Evolutionary conservation across 2,797 vertebrate species (phyloP), one percentile per base, ranked within the genome.

Genomic region (Botia almorhae): DNA sequence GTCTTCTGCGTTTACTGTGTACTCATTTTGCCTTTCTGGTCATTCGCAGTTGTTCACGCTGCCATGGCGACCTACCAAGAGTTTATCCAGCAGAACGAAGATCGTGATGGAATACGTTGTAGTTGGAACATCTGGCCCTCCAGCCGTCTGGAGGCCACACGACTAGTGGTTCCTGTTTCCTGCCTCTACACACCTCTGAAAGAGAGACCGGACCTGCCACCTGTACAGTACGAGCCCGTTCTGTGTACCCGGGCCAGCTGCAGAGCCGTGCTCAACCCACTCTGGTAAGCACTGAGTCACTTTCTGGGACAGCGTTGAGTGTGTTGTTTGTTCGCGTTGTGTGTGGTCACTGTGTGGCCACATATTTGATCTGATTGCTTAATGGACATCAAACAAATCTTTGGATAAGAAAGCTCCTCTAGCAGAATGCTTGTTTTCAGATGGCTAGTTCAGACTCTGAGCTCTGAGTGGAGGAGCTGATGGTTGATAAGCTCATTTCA

Each of bases 61-160:
- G 85, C 74, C 73, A 98, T 98, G 97, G 89, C 96, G 0, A 98
- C 96, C 0, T 99, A 96, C 87, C 92, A 96, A 92, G 98, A 99
- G 90, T 99, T 99, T 88, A 99, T 99, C 90, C 98, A 98, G 88
- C 97, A 98, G 87, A 99, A 99, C 3, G 98, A 99, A 90, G 97
- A 98, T 80, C 92, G 94, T 11, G 98, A 99, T 10, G 98, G 98
- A 0, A 96, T 99, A 82, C 94, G 98, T 69, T 99, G 98, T 93
- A 98, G 97, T 92, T 99, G 98, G 98, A 99, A 99, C 0, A 95
- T 99, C 12, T 99, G 98, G 98, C 97, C 98, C 16, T 99, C 96
- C 76, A 99, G 98, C 85, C 94, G 97, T 1, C 91, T 98, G 51
- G 98, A 99, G 89, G 96, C 97, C 84, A 98, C 97, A 0, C 92